phyloP scores from a whole-genome alignment of 2,888 invertebrate species.

The Mythimna pallens region DNA sequence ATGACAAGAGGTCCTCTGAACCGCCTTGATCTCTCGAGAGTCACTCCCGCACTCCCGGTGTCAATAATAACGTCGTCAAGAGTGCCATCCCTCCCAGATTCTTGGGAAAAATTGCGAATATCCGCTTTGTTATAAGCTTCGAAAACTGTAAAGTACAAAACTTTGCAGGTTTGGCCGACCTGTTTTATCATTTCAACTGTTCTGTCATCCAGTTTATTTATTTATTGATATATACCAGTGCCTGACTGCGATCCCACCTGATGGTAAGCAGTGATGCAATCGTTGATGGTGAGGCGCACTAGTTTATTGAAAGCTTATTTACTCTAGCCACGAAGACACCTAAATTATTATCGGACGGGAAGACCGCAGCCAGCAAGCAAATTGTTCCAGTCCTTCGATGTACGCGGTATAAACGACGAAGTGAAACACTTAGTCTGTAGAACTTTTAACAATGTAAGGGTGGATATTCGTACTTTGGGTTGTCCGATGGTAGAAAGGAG shows the following conservation, averaged over 20 bases:
- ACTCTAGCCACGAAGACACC: too few relatives aligned
- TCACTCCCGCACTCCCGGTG: conserved; percentile 69
- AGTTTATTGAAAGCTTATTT: too few relatives aligned
- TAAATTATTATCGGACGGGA: too few relatives aligned
- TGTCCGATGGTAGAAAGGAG: too few relatives aligned
- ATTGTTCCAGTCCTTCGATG: too few relatives aligned
- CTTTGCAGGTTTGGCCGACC: conserved; percentile 14
- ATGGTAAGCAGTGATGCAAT: neutral
- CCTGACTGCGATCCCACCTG: neutral
- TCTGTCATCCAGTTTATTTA: too few relatives aligned
- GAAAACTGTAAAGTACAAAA: conserved; percentile 37
- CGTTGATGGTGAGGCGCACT: too few relatives aligned
- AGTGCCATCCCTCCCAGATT: conserved; percentile 44
- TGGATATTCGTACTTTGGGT: too few relatives aligned
- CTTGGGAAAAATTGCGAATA: conserved; percentile 55
- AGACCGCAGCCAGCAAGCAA: too few relatives aligned
- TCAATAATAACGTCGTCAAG: conserved; percentile 73
- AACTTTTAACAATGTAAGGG: too few relatives aligned
- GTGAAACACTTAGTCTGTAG: too few relatives aligned
- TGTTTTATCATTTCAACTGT: conserved; percentile 23
- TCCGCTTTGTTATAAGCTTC: conserved; percentile 61
- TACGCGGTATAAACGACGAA: too few relatives aligned
- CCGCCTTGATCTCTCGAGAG: conserved; percentile 73
- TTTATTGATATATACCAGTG: neutral
- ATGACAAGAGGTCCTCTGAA: conserved; percentile 55